Base-by-base conservation (phyloP, 1,140 invertebrate genomes). In the Colletes gigas region DNA sequence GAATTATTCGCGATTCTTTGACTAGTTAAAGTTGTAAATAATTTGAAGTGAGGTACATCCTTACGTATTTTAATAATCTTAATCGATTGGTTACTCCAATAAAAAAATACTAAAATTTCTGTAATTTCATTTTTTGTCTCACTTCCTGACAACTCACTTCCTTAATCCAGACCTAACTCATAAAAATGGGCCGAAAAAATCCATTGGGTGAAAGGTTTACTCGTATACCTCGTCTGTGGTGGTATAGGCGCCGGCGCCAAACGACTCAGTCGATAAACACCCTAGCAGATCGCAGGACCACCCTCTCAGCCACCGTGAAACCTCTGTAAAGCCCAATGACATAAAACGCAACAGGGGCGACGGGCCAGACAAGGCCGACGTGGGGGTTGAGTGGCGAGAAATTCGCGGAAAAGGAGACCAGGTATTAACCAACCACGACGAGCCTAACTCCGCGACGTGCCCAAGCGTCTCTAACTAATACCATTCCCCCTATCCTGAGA, bases 271-370 rank as follows among this genome's bases (percentile, higher is more conserved):
- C 84, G 83, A 86, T 89, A 89, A 88, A 85, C 81, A 85, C 60
- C 71, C 81, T 63, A 71, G 50, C 60, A 30, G 50, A 39, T 70
- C 41, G 30, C 65, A 60, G 47, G 54, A 80, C 83, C 69, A 77
- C 83, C 81, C 74, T 81, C 76, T 85, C 81, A 74, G 57, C 57
- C 57, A 59, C 57, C 57, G 57, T 59, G 57, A 59, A 59, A 77
- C 81, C 62, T 70, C 80, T 79, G 71, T 86, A 85, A 88, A 90
- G 83, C 65, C 87, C 86, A 90, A 89, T 90, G 86, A 90, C 86
- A 86, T 87, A 86, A 89, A 89, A 89, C 83, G 78, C 83, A 85
- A 81, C 81, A 84, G 83, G 89, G 87, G 86, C 82, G 85, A 74
- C 72, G 69, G 76, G 82, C 66, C 15, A 55, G 17, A 78, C 50